These are phyloP conservation scores for Epinephelus coioides DNA, from an alignment of 2,797 vertebrate genomes.

Conservation along the genomic window DNA sequence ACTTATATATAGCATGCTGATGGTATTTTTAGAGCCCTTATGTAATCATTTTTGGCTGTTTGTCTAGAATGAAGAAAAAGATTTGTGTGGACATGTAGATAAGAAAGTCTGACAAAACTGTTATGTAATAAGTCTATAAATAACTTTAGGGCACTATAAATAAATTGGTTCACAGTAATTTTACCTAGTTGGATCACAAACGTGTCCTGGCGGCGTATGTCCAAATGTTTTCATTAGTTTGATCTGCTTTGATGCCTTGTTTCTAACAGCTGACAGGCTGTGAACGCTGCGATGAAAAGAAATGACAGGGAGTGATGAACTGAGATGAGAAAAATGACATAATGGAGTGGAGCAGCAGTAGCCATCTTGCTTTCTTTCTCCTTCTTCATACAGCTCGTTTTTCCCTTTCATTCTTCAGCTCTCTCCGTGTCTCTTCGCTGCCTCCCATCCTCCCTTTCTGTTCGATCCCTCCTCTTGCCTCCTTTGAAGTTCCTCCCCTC, in stretches of 20 bases:
- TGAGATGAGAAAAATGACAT: constrained; percentile 26
- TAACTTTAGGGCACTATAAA: constrained; percentile 68
- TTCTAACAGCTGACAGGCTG: constrained; percentile 42
- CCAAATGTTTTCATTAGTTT: constrained; percentile 41
- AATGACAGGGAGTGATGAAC: constrained; percentile 40
- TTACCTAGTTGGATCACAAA: constrained; percentile 50
- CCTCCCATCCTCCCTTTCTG: constrained; percentile 38
- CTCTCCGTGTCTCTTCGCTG: background rate
- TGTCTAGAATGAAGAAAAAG: constrained; percentile 47
- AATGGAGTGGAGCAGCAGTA: constrained; percentile 26
- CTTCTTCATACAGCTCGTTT: constrained; percentile 16
- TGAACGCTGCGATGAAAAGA: constrained; percentile 31
- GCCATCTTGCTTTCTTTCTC: constrained; percentile 19
- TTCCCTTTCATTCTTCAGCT: constrained; percentile 39
- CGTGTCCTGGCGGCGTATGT: constrained; percentile 23
- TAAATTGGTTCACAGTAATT: constrained; percentile 52
- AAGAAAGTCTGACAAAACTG: constrained; percentile 64
- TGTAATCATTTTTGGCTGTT: constrained; percentile 62
- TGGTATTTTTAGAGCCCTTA: constrained; percentile 72
- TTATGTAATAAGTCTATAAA: constrained; percentile 73
- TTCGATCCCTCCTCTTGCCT: constrained; percentile 43
- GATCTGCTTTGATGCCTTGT: constrained; percentile 45
- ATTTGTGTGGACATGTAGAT: constrained; percentile 56
- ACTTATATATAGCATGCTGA: constrained; percentile 51
- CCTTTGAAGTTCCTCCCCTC: constrained; percentile 73